Conservation (phyloP, 2,888 invertebrate species). For the Luperina nickerlii region DNA sequence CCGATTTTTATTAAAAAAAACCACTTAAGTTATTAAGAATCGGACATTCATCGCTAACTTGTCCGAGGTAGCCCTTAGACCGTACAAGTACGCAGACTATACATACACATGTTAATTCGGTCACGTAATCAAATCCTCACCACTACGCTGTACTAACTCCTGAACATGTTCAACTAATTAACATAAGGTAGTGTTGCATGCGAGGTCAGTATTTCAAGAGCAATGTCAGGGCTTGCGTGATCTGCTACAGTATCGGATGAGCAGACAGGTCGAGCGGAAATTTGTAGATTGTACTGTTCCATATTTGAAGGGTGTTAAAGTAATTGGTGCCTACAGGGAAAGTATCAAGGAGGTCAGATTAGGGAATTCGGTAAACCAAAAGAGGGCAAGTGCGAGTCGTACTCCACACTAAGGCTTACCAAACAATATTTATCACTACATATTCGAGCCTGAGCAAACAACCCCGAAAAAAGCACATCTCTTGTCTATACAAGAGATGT, state of each 20-base stretch:
- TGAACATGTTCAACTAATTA: conserved; percentile 45
- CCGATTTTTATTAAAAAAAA: not conserved
- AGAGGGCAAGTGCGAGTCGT: not conserved
- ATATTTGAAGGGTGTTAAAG: conserved; percentile 1
- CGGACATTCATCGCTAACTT: not conserved
- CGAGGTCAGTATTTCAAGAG: conserved; percentile 48
- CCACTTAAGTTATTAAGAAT: not conserved
- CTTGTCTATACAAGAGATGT: no score
- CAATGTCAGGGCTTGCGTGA: conserved; percentile 62
- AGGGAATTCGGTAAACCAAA: not conserved
- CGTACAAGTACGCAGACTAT: conserved; percentile 5
- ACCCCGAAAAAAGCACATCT: not conserved
- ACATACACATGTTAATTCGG: conserved; percentile 21
- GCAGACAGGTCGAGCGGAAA: conserved; percentile 24
- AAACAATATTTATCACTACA: not conserved
- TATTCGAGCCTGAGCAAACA: not conserved
- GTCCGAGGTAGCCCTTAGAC: not conserved
- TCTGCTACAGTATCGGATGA: conserved; percentile 27
- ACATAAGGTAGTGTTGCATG: conserved; percentile 54
- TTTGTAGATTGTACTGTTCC: conserved; percentile 7
- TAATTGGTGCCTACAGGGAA: conserved; percentile 20
- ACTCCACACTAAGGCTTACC: not conserved
- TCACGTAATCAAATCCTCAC: conserved; percentile 34
- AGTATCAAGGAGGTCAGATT: not conserved
- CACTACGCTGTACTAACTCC: conserved; percentile 13